Percentiles rank a stretch among this genome's conserved stretches.
These are phyloP conservation scores for Chrysodeixis includens DNA, from an alignment of 2,888 invertebrate genomes.

Conservation along the genomic window DNA sequence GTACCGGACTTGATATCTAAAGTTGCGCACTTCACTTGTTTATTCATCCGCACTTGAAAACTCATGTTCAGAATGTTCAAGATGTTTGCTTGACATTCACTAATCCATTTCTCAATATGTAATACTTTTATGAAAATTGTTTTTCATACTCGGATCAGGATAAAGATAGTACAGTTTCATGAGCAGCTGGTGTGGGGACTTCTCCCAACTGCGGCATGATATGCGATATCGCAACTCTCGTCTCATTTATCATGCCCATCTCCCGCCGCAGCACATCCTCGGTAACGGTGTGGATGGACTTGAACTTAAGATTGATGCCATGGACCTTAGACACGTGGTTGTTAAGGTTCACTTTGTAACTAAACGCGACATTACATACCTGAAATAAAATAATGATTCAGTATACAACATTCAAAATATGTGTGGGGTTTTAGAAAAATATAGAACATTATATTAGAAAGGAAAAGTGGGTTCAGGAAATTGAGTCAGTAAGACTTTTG, in stretches of 20 bases:
- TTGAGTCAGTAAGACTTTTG: neutral
- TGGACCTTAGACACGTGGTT: constrained; percentile 86
- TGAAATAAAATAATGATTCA: constrained; percentile 57
- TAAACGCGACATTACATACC: constrained; percentile 87
- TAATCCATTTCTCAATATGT: neutral
- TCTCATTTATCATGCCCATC: constrained; percentile 77
- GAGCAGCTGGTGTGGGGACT: constrained; percentile 77
- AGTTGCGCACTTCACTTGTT: neutral
- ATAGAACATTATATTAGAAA: neutral
- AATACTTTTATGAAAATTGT: constrained; percentile 13
- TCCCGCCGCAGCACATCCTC: constrained; percentile 82
- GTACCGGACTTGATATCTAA: neutral
- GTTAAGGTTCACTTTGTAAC: constrained; percentile 87
- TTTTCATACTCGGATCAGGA: constrained; percentile 34
- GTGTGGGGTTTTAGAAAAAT: too few species aligned
- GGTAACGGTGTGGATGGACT: constrained; percentile 85
- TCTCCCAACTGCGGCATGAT: constrained; percentile 78
- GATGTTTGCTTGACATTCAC: neutral
- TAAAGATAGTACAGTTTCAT: constrained; percentile 73
- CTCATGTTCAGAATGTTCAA: neutral
- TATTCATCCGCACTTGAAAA: neutral
- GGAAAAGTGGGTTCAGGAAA: neutral
- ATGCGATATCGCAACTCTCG: constrained; percentile 75
- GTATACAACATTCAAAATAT: neutral
- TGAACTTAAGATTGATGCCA: constrained; percentile 86